phyloP scores from a whole-genome alignment of 2,888 invertebrate genomes.

The Chironomus riparius region DNA sequence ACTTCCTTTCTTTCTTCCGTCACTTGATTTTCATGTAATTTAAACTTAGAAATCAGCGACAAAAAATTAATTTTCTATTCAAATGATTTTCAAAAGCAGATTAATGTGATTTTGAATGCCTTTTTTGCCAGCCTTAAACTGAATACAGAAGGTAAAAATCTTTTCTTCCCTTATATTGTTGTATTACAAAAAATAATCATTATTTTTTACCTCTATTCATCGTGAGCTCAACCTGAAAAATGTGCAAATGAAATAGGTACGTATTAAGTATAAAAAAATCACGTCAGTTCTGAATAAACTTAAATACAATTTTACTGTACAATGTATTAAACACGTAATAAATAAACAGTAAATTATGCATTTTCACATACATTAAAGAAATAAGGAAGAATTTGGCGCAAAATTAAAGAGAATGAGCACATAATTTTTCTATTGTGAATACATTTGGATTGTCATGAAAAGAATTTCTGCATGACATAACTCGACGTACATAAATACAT shows the following conservation, averaged over 20 bases:
- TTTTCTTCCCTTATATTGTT: not conserved
- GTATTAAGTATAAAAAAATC: not conserved
- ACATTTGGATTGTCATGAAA: too few relatives aligned
- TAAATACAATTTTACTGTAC: not conserved
- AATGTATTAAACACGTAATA: not conserved
- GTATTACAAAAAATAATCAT: not conserved
- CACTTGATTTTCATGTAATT: too few relatives aligned
- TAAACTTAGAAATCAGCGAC: not conserved
- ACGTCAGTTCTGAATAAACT: not conserved
- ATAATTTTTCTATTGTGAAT: too few relatives aligned
- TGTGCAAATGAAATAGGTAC: not conserved
- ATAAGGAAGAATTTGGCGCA: not conserved
- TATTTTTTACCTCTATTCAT: not conserved
- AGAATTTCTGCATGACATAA: too few relatives aligned
- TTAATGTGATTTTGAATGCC: constrained; percentile 6
- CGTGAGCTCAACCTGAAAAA: not conserved
- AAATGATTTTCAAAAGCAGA: not conserved
- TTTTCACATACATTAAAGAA: not conserved
- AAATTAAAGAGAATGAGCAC: not conserved
- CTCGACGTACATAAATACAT: too few relatives aligned
- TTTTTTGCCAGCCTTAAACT: not conserved
- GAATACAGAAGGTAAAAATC: not conserved
- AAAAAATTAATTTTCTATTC: not conserved
- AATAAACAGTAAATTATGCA: not conserved
- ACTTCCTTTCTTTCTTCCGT: too few relatives aligned